Base-by-base conservation (phyloP, 2,888 invertebrate species). In the Eupithecia insigniata region DNA sequence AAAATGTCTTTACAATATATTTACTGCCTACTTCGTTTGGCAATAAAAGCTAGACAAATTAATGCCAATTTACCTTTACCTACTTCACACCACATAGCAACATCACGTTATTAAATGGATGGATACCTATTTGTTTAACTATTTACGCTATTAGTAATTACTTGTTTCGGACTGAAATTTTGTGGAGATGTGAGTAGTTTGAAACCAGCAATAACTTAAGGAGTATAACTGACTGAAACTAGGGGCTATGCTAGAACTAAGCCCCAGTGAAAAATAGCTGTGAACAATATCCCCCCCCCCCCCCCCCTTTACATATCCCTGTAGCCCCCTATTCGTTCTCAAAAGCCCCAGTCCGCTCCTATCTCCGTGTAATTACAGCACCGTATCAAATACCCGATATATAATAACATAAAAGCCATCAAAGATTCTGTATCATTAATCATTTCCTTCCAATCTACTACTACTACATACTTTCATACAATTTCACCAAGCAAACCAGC, bases 391-490 rank as follows among this genome's bases (percentile, higher is more conserved):
- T 30, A 43, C 18, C 68, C 60, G 43, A 36, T 28, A 39, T n/a
- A n/a, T n/a, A n/a, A n/a, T 68, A 39, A 60, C 60, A 70, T 70
- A 70, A 68, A 67, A 73, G 65, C 70, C 68, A 70, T 70, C 65
- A 70, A 70, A 73, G 67, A 70, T 62, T 68, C 67, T 65, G 60
- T 70, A 73, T 73, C 76, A 76, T 77, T 74, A 70, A 76, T 77
- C 74, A 77, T 76, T 68, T 72, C 66, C 72, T 51, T 71, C 68
- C 73, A 68, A 70, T 65, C 67, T n/a, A 46, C 69, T 55, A 58
- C 60, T 67, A n/a, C 66, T 72, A 76, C 64, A 69, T 67, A 66
- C 70, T 70, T n/a, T 65, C 55, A 67, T 70, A 74, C 51, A 66
- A 46, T 60, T 51, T 46, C 46, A 36, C 22, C 5, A 43, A 36